Evolutionary conservation across 2,797 vertebrate species (phyloP).

Genomic region (Darevskia mixta): DNA sequence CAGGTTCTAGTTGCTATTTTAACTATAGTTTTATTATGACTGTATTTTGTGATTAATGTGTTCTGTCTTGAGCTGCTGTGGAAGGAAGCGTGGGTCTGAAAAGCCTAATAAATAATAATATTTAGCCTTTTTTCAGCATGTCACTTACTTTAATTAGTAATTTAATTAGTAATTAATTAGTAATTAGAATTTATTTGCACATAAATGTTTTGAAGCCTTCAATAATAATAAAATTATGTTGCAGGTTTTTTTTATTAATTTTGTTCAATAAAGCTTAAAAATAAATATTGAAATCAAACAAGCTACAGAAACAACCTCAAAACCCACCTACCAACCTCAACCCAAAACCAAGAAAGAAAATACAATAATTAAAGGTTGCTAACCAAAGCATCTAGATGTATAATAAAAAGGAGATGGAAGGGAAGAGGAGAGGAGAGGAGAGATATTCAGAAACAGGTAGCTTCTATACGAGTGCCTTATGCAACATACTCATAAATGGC

Average conservation of each 20-base stretch:
- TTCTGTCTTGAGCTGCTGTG: too few species aligned
- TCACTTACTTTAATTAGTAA: neutral
- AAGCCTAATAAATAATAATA: too few species aligned
- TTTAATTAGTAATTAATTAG: neutral
- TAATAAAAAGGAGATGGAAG: neutral
- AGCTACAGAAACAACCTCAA: neutral
- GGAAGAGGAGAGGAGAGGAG: neutral
- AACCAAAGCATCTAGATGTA: neutral
- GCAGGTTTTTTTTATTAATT: neutral
- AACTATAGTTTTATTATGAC: too few species aligned
- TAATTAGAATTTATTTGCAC: neutral
- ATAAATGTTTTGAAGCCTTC: neutral
- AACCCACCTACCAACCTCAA: neutral
- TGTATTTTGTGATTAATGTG: too few species aligned
- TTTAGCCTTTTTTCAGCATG: too few species aligned
- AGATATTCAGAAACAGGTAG: too few species aligned
- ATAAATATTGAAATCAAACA: neutral
- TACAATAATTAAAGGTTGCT: neutral
- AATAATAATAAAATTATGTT: neutral
- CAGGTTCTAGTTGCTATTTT: too few species aligned
- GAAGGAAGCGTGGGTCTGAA: too few species aligned
- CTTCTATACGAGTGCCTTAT: too few species aligned
- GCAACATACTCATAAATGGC: too few species aligned
- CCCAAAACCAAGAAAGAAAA: neutral
- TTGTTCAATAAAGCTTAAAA: neutral